Conservation (phyloP, 2,797 vertebrate species). For the Scleropages formosus region DNA sequence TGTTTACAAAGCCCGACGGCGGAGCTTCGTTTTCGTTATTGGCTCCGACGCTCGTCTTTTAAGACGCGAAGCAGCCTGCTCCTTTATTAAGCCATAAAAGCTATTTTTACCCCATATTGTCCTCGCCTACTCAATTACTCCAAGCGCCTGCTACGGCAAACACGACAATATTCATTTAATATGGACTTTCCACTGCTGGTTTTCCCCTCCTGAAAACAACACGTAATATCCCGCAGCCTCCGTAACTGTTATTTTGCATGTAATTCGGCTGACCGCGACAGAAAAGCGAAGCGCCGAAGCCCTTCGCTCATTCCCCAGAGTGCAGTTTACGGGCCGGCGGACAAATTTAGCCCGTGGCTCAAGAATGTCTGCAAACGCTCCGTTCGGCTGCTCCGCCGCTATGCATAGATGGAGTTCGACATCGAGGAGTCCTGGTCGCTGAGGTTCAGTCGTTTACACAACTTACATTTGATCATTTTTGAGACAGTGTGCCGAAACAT, state of each 20-base stretch:
- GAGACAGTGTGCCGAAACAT: slow-evolving; percentile 3
- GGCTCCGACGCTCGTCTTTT: slow-evolving; percentile 10
- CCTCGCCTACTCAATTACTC: slow-evolving; percentile 35
- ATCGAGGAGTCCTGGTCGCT: slow-evolving; percentile 43
- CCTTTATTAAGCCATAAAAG: slow-evolving; percentile 41
- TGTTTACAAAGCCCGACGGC: not conserved
- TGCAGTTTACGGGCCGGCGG: slow-evolving; percentile 23
- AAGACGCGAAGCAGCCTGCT: slow-evolving; percentile 1
- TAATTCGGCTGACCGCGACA: slow-evolving; percentile 30
- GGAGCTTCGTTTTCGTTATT: slow-evolving; percentile 10
- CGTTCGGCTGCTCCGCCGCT: slow-evolving; percentile 26
- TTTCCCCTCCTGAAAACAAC: slow-evolving; percentile 18
- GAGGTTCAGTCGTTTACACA: slow-evolving; percentile 40
- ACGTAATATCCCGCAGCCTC: slow-evolving; percentile 38
- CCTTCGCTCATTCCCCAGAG: slow-evolving; percentile 21
- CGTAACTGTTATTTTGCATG: slow-evolving; percentile 38
- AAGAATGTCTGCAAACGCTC: slow-evolving; percentile 33
- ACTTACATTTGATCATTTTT: slow-evolving; percentile 35
- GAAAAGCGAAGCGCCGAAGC: slow-evolving; percentile 20
- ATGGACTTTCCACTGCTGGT: slow-evolving; percentile 31
- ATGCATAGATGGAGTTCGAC: slow-evolving; percentile 28
- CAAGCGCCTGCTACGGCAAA: slow-evolving; percentile 32
- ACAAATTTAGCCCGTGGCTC: slow-evolving; percentile 44
- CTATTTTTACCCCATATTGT: slow-evolving; percentile 41
- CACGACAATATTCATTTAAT: slow-evolving; percentile 28